Evolutionary conservation across 2,888 invertebrate genomes (phyloP).

Genomic region (Exephanes ischioxanthus): DNA sequence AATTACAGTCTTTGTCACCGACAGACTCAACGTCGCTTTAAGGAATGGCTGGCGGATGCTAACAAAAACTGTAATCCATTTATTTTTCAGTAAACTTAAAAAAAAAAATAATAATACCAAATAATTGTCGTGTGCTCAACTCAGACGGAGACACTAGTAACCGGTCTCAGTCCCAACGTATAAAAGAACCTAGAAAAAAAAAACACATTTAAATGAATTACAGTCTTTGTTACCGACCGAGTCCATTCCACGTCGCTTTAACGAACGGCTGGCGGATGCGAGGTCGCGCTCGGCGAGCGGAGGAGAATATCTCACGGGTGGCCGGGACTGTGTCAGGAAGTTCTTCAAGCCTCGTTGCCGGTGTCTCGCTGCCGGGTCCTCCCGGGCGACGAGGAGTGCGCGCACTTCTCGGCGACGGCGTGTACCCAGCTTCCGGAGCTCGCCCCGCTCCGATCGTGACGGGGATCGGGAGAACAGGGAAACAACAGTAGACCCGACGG

Average conservation of each 20-base stretch:
- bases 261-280: conserved; percentile 35
- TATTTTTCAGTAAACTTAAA: too few relatives aligned
- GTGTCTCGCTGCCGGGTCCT: conserved; percentile 27
- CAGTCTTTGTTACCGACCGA: too few relatives aligned
- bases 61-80: too few relatives aligned
- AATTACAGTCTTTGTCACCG: too few relatives aligned
- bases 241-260: neutral
- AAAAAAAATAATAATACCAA: too few relatives aligned
- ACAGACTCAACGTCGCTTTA: too few relatives aligned
- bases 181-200: too few relatives aligned
- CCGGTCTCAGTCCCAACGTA: too few relatives aligned
- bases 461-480: neutral
- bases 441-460: conserved; percentile 23
- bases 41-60: too few relatives aligned
- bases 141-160: too few relatives aligned
- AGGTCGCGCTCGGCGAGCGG: conserved; percentile 15
- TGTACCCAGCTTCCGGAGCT: neutral
- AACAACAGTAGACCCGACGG: neutral
- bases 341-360: conserved; percentile 57
- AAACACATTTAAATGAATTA: too few relatives aligned
- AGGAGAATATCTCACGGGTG: conserved; percentile 28
- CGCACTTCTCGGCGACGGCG: conserved; percentile 34
- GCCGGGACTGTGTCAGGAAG: conserved; percentile 47
- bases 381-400: conserved; percentile 14
- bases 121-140: too few relatives aligned